Evolutionary conservation across 2,888 invertebrate species (phyloP).

Genomic region (Fabriciana adippe): DNA sequence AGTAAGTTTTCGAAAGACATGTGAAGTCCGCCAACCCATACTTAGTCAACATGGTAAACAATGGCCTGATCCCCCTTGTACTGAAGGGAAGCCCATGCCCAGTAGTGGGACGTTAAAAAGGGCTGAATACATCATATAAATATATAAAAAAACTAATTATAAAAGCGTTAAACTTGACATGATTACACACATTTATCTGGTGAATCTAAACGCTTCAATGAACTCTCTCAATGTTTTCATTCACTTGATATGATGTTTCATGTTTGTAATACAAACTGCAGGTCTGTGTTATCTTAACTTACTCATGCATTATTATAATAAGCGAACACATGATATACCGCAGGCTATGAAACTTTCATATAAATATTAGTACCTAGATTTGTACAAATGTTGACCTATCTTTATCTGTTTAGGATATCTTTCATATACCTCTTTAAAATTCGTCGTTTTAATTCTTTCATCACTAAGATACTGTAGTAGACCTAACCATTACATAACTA

Average conservation of each 20-base stretch:
- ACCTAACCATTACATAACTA: too few relatives aligned
- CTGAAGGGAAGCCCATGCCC: too few relatives aligned
- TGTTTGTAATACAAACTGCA: conserved; percentile 24
- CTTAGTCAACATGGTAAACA: too few relatives aligned
- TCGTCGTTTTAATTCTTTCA: too few relatives aligned
- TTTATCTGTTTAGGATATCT: too few relatives aligned
- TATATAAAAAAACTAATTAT: conserved; percentile 1
- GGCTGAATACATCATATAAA: neutral
- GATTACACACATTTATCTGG: neutral
- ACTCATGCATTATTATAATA: conserved; percentile 11
- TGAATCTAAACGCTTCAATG: conserved; percentile 12
- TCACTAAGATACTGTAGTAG: too few relatives aligned
- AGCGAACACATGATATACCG: neutral
- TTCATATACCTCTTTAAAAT: too few relatives aligned
- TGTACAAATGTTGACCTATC: neutral
- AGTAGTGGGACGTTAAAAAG: neutral
- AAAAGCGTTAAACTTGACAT: neutral
- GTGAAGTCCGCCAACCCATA: too few relatives aligned
- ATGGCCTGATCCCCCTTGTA: too few relatives aligned
- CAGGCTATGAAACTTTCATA: neutral
- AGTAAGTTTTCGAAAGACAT: too few relatives aligned
- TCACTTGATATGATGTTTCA: conserved; percentile 27
- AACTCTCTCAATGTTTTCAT: conserved; percentile 20
- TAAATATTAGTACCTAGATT: neutral
- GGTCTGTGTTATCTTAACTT: conserved; percentile 12